Evolutionary conservation across 2,797 vertebrate species (phyloP).

Genomic region (Megaceryle alcyon): DNA sequence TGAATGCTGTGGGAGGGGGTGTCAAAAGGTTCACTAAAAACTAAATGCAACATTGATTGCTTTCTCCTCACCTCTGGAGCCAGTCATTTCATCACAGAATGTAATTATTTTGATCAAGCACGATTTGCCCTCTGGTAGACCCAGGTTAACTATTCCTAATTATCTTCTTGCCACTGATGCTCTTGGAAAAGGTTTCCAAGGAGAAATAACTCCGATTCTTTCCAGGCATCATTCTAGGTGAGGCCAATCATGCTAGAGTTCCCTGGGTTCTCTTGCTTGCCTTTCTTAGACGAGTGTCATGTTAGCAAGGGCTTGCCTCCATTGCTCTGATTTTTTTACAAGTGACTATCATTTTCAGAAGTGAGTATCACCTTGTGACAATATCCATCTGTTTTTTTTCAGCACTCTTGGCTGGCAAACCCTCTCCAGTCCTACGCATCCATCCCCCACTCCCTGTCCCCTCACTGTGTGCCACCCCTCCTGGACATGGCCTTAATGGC

Average conservation of each 20-base stretch:
- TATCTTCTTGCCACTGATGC: not conserved
- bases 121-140: not conserved
- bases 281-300: not conserved
- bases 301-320: not conserved
- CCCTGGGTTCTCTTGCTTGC: not conserved
- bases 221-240: not conserved
- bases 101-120: not conserved
- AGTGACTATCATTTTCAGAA: too few relatives aligned
- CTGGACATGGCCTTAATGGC: not conserved
- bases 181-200: not conserved
- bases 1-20: not conserved
- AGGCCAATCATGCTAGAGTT: not conserved
- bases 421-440: accelerated
- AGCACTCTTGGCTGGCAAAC: not conserved
- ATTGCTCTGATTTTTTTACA: not conserved
- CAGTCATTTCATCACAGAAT: not conserved
- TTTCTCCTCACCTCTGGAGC: not conserved
- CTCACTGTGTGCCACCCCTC: not conserved
- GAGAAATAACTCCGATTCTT: not conserved
- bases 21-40: not conserved
- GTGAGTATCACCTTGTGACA: not conserved
- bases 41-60: not conserved
- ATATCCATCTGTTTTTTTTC: not conserved
- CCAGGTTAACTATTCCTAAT: not conserved
- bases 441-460: not conserved